Base-by-base conservation (phyloP, 1,140 invertebrate genomes). In the Cydia splendana region DNA sequence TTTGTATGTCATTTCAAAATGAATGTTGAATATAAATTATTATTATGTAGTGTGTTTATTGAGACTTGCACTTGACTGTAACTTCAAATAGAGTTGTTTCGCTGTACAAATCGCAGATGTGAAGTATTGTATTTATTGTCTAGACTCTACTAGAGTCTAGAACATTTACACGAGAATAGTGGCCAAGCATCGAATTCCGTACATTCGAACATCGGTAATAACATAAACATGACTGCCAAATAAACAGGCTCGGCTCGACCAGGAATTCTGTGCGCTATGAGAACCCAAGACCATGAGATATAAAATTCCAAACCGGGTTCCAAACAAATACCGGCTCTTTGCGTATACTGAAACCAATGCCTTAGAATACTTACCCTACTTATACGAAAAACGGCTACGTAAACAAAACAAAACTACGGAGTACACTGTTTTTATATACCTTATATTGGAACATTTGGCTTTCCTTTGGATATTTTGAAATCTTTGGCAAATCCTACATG, bases 211-310 rank as follows among this genome's bases (percentile, higher is more conserved):
- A 38, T 71, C 67, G 67, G 67, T 71, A 71, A 71, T 71, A 71
- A 71, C 67, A 71, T 71, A 71, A 71, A 71, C 67, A 71, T 71
- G 67, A 71, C 67, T 71, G 67, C 67, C 67, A 71, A 71, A 71
- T 71, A 71, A 42, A 71, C 67, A 71, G 67, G 67, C 67, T 38
- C 30, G 67, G 30, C 18, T 45, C 30, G 67, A 7, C 15, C 34
- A 13, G 67, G 67, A 38, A 71, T 67, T 71, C 67, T 71, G 67
- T 71, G 67, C 67, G 67, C 67, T 71, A 71, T 71, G 67, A 38
- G 67, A 71, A 71, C 34, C 24, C 67, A 38, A 71, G 67, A 71
- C 67, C 45, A 71, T 71, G 67, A 38, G 30, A 18, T 71, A 38
- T 18, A 18, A 38, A 71, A 71, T 71, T 71, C 67, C 34, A 18